These are phyloP conservation scores for Bungarus multicinctus DNA, from an alignment of 2,113 vertebrate species.

Conservation along the genomic window DNA sequence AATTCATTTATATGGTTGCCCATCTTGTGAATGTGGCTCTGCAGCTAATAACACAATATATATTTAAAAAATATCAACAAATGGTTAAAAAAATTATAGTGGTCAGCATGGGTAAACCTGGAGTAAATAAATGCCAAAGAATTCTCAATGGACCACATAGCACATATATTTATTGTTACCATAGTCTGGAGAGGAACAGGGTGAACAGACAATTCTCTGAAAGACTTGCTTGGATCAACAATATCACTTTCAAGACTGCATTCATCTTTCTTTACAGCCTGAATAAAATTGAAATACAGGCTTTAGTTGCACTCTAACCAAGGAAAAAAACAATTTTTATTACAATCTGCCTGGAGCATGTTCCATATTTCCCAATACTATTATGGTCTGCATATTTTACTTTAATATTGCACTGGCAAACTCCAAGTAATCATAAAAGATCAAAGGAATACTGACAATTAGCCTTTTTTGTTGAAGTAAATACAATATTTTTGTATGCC, in stretches of 20 bases:
- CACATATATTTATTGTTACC: conserved; percentile 41
- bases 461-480: neutral
- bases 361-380: neutral
- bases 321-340: neutral
- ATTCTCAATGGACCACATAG: neutral
- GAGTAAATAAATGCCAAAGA: neutral
- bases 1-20: neutral
- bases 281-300: conserved; percentile 55
- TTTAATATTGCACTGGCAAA: neutral
- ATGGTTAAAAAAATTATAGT: neutral
- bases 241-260: neutral
- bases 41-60: neutral
- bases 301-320: neutral
- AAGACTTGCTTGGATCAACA: conserved; percentile 35
- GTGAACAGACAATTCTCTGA: conserved; percentile 13
- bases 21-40: neutral
- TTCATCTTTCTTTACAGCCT: conserved; percentile 20
- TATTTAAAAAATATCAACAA: neutral
- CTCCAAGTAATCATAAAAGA: neutral
- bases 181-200: conserved; percentile 32
- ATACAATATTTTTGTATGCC: neutral
- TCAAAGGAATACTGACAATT: neutral
- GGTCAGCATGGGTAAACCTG: neutral
- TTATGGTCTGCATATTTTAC: neutral
- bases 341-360: neutral